Conservation (phyloP, 2,113 vertebrate genomes). For the Planiliza haematocheilus region DNA sequence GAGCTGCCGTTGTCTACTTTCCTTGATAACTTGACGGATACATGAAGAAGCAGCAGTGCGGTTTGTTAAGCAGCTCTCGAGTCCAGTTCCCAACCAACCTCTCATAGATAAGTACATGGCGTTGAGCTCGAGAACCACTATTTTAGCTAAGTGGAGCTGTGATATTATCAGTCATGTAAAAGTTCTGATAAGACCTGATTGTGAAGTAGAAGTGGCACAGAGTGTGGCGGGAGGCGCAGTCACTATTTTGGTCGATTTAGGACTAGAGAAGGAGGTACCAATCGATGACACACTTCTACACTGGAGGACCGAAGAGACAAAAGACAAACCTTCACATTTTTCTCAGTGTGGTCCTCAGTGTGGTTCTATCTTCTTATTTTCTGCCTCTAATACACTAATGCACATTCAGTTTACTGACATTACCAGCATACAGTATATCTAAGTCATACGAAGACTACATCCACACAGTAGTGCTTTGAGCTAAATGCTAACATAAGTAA, state of each 20-base stretch:
- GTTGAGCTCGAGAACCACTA: conserved; percentile 12
- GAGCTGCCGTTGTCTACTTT: conserved; percentile 54
- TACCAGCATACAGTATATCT: no score
- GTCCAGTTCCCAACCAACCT: conserved; percentile 46
- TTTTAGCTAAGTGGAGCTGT: conserved; percentile 11
- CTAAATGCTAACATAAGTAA: no score
- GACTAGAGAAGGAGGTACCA: neutral
- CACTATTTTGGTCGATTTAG: conserved; percentile 5
- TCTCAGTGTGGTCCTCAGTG: no score
- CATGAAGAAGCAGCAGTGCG: conserved; percentile 43
- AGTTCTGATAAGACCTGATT: conserved; percentile 18
- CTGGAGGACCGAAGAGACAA: neutral
- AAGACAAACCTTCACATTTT: no score
- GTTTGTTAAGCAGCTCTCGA: conserved; percentile 50
- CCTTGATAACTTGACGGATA: conserved; percentile 62
- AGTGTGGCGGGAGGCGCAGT: neutral
- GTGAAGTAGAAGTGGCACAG: conserved; percentile 15
- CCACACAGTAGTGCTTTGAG: no score
- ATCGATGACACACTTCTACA: neutral
- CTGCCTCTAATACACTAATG: no score
- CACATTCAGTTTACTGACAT: no score
- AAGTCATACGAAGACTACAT: no score
- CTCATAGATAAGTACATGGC: conserved; percentile 28
- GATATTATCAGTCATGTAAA: neutral
- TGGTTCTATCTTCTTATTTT: no score